These are phyloP conservation scores for Onthophagus sagittarius DNA, from an alignment of 2,888 invertebrate genomes.

Conservation along the genomic window DNA sequence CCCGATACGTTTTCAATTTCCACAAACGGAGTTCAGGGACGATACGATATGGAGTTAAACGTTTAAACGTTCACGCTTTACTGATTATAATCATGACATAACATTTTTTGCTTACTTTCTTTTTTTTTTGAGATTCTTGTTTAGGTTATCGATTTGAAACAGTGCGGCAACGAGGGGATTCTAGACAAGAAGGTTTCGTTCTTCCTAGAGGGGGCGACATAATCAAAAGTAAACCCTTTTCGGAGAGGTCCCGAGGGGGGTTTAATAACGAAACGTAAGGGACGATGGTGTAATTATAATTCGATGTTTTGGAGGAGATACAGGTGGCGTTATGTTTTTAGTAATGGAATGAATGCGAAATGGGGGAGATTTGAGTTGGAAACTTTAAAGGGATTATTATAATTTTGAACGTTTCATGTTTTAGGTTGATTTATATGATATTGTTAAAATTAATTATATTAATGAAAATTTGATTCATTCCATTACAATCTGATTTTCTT, in stretches of 20 bases:
- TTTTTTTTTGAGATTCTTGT: background rate
- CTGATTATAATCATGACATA: too few species aligned
- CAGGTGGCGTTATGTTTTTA: background rate
- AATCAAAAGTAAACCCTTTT: background rate
- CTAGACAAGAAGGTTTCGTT: background rate
- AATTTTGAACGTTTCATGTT: background rate
- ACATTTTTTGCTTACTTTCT: too few species aligned
- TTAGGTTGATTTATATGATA: background rate
- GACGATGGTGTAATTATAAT: background rate
- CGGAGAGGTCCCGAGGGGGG: background rate
- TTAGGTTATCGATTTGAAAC: background rate
- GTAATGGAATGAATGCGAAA: background rate
- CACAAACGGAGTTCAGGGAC: background rate
- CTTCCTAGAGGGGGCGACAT: background rate
- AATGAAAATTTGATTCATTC: background rate
- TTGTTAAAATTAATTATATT: background rate
- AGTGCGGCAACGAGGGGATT: background rate
- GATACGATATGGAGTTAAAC: background rate
- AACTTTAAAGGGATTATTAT: background rate
- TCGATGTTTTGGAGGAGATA: background rate
- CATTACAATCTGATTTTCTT: background rate
- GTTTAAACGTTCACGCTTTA: background rate
- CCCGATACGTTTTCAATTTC: background rate
- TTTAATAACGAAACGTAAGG: background rate
- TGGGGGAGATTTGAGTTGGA: background rate